Percentiles rank a stretch among this genome's conserved stretches.
phyloP scores from a whole-genome alignment of 2,797 vertebrate genomes.

The Leucoraja ocellata region DNA sequence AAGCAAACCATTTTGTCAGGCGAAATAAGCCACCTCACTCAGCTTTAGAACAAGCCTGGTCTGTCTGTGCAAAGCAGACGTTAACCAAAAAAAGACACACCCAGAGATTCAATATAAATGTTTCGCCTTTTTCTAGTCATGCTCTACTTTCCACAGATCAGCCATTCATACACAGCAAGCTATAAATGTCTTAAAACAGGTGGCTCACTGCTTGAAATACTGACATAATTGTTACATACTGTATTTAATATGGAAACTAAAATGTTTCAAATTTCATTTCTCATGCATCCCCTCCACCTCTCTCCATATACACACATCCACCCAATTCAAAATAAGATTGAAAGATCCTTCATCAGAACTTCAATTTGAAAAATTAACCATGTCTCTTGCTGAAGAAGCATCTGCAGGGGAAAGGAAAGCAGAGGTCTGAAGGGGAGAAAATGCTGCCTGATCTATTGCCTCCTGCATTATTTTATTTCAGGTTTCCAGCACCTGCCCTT shows the following conservation, averaged over 20 bases:
- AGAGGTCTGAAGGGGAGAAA: too few relatives aligned
- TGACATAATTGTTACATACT: background rate
- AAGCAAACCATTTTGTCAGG: background rate
- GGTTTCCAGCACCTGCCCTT: too few relatives aligned
- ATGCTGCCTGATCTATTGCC: too few relatives aligned
- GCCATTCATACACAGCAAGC: background rate
- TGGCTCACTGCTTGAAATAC: background rate
- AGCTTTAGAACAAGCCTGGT: background rate
- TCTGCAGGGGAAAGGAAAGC: too few relatives aligned
- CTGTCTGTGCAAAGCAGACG: background rate
- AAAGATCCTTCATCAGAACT: too few relatives aligned
- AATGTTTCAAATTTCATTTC: background rate
- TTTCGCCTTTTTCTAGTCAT: background rate
- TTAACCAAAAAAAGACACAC: slow-evolving; percentile 24
- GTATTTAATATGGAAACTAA: background rate
- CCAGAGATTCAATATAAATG: slow-evolving; percentile 18
- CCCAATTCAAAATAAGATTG: background rate
- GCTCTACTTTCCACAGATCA: background rate
- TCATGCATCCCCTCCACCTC: background rate
- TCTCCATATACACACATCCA: too few relatives aligned
- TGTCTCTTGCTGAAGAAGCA: too few relatives aligned
- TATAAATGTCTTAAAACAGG: slow-evolving; percentile 12
- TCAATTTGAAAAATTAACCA: too few relatives aligned
- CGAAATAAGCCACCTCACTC: background rate
- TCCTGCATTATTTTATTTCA: too few relatives aligned